Conservation (phyloP, 2,113 vertebrate species). For the Coracopsis vasa region DNA sequence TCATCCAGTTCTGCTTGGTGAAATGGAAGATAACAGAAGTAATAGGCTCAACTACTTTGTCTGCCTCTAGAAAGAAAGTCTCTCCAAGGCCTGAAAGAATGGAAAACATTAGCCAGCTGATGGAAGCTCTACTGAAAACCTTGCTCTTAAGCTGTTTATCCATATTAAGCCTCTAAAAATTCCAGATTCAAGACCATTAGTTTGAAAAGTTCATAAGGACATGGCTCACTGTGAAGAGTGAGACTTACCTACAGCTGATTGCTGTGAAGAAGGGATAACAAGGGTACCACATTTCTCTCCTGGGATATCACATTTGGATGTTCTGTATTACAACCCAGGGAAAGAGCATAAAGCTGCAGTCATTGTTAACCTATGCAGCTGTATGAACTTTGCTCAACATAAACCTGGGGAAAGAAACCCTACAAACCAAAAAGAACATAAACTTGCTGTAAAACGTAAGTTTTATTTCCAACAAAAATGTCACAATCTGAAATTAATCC, state of each 20-base stretch:
- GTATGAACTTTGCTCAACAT: background rate
- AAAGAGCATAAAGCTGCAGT: background rate
- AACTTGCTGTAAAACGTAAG: background rate
- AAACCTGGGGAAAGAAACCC: background rate
- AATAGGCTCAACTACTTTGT: background rate
- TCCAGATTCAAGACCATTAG: background rate
- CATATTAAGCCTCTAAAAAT: background rate
- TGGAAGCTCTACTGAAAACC: background rate
- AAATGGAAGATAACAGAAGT: background rate
- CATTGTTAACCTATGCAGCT: background rate
- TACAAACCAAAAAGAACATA: background rate
- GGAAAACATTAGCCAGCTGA: background rate
- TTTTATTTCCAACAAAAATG: background rate
- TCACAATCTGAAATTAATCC: background rate
- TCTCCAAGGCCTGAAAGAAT: background rate
- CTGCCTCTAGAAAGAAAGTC: background rate
- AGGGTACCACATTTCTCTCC: background rate
- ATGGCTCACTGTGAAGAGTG: background rate
- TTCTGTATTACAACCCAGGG: background rate
- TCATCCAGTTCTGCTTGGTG: background rate
- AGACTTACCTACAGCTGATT: background rate
- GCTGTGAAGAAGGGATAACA: background rate
- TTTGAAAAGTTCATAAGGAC: background rate
- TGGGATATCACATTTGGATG: background rate
- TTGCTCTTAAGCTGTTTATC: background rate